These are phyloP conservation scores for Cephus rjabovi DNA, from an alignment of 2,888 invertebrate genomes.

Conservation along the genomic window DNA sequence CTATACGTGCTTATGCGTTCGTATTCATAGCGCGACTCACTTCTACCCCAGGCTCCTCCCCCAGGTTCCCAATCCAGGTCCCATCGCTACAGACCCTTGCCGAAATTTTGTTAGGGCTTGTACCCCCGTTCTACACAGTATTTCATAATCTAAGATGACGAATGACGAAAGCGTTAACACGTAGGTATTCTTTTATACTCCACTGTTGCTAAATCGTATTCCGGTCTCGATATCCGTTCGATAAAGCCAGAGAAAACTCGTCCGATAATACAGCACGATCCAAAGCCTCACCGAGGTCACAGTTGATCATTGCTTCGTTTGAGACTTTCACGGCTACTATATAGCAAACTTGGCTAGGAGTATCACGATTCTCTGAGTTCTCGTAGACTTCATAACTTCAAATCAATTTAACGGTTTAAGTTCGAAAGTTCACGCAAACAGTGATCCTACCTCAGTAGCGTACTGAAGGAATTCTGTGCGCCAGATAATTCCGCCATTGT, in stretches of 20 bases:
- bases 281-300: neutral
- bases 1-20: neutral
- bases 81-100: too few species aligned
- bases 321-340: neutral
- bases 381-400: neutral
- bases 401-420: neutral
- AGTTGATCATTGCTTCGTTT: neutral
- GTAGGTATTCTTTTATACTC: neutral
- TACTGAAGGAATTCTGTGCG: neutral
- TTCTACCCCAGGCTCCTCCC: neutral
- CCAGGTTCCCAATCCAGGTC: neutral
- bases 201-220: neutral
- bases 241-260: neutral
- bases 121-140: too few species aligned
- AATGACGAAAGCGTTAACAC: neutral
- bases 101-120: too few species aligned
- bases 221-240: neutral
- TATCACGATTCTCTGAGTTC: neutral
- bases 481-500: neutral
- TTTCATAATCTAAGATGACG: neutral
- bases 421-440: constrained; percentile 3
- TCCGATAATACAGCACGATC: neutral
- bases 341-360: neutral
- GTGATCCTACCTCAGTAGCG: neutral
- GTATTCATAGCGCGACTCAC: neutral